Conservation (phyloP, 2,888 invertebrate species). For the Neoscelio sp. region DNA sequence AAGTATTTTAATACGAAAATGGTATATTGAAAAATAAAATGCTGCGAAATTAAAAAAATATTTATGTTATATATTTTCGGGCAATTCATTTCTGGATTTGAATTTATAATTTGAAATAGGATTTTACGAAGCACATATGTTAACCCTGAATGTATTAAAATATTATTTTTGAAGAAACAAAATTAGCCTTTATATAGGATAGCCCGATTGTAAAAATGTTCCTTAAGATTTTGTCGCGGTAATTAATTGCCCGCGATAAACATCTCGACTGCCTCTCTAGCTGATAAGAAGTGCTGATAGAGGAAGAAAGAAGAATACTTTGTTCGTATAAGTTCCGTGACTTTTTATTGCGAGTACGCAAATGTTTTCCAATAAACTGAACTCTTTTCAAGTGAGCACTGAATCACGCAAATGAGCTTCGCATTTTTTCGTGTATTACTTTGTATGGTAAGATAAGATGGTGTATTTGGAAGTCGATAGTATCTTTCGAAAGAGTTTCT, state of each 20-base stretch:
- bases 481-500: slow-evolving; percentile 38
- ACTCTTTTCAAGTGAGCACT: slow-evolving; percentile 37
- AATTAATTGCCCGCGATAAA: slow-evolving; percentile 56
- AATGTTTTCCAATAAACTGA: slow-evolving; percentile 57
- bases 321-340: slow-evolving; percentile 47
- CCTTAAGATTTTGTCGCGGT: slow-evolving; percentile 54
- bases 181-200: slow-evolving; percentile 10
- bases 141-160: slow-evolving; percentile 10
- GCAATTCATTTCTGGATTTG: too few relatives aligned
- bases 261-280: slow-evolving; percentile 47
- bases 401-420: slow-evolving; percentile 57
- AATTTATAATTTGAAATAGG: too few relatives aligned
- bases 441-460: slow-evolving; percentile 19
- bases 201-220: slow-evolving; percentile 45
- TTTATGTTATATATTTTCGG: too few relatives aligned
- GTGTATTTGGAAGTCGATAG: slow-evolving; percentile 48
- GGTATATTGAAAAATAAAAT: too few relatives aligned
- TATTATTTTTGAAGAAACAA: neutral
- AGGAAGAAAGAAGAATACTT: slow-evolving; percentile 39
- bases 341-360: slow-evolving; percentile 49
- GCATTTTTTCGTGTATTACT: slow-evolving; percentile 39
- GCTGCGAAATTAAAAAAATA: too few relatives aligned
- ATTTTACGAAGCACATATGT: too few relatives aligned
- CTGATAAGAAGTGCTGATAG: slow-evolving; percentile 55
- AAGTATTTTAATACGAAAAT: too few relatives aligned